Base-by-base conservation (phyloP, 2,888 invertebrate species). In the Idaea biselata region DNA sequence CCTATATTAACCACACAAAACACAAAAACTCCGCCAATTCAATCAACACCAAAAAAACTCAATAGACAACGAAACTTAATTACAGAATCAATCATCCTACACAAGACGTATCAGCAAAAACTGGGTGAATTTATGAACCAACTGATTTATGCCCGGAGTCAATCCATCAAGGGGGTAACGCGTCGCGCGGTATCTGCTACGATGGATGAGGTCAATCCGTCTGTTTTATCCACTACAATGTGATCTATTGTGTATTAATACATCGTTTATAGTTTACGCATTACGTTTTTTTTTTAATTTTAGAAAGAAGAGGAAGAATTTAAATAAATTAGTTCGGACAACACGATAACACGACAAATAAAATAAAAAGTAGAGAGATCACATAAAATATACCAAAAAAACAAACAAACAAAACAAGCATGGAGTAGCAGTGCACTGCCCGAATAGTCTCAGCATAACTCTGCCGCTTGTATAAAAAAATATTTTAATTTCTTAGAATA, bases 141-240 rank as follows among this genome's bases (percentile, higher is more conserved):
- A 68, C 73, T 83, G 83, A 83, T 83, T 83, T 81, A 83, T 79
- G 78, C 77, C 73, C 74, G 59, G 63, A 68, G 71, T 70, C 77
- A 75, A 83, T 83, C 83, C 78, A 83, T 83, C 82, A 75, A 68
- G 32, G 73, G 65, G 70, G 68, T 81, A 81, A 81, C 79, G 78
- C 78, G 77, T 74, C 73, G 57, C 14, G 8, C 17, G 61, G 71
- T 72, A 72, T 76, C 73, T 73, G 68, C 70, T 69, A 63, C 66
- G 61, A 63, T 61, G 62, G 65, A 62, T 65, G 63, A 61, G 60
- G 60, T 64, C 62, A 55, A 62, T 61, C 53, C 58, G 53, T 60
- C 61, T 61, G 58, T 67, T 62, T 65, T 65, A 44, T 44, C 44
- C 44, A 44, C 14, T 44, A 44, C 44, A 44, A 8, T 14, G 44